Base-by-base conservation (phyloP, 2,113 vertebrate species). In the Pachycephala philippinensis region DNA sequence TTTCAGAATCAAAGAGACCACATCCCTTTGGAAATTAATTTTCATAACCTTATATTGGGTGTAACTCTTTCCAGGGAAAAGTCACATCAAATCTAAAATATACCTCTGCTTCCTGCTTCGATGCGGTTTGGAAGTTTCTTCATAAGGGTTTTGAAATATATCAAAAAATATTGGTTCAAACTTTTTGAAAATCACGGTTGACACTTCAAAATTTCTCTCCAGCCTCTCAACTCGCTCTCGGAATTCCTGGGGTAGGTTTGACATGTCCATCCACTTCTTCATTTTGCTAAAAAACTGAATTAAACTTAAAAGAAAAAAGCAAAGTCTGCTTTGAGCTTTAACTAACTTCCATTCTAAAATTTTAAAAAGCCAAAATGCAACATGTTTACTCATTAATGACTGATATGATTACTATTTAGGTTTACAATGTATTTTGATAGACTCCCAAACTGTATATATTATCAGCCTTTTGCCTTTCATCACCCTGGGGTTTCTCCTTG, bases 271-370 rank as follows among this genome's bases (percentile, higher is more conserved):
- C 99, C 99, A 99, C 70, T 99, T 99, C 97, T 99, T 99, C 99
- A 99, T 99, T 98, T 99, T 99, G 74, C 97, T 99, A 98, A 99
- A 99, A 98, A 99, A 99, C 98, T 99, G 98, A 97, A 99, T 99
- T 95, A 99, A 98, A 95, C 99, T 99, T 95, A 52, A 97, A 80
- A 76, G 35, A 37, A 70, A 61, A 60, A 59, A 82, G 15, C 26
- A 50, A 72, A 94, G 17, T 9, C 26, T 14, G 37, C 22, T 89
- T 71, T 66, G 53, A 76, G 74, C 44, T 85, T 56, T 39, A 78
- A 23, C n/a, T 54, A 45, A 23, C 11, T 75, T 50, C 44, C 27
- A 44, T 21, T 47, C n/a, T 23, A n/a, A 39, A 11, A 15, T 49
- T 52, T 49, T 40, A 9, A n/a, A 54, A 76, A 26, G 39, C 2